phyloP scores from a whole-genome alignment of 2,888 invertebrate species.

The Dorcus parallelipipedus region DNA sequence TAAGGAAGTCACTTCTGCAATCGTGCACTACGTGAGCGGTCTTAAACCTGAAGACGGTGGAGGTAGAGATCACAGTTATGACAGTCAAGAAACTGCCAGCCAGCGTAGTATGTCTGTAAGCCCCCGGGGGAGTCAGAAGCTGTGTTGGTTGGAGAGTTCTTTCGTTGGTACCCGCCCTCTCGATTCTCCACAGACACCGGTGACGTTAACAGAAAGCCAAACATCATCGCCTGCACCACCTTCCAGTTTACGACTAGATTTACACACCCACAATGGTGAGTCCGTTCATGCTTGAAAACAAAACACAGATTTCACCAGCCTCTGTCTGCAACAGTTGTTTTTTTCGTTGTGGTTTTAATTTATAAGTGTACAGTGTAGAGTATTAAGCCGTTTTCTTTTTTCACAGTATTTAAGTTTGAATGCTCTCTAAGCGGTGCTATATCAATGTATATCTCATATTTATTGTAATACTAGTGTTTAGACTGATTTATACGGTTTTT shows the following conservation, averaged over 20 bases:
- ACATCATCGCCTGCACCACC: conserved; percentile 39
- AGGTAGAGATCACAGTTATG: conserved; percentile 17
- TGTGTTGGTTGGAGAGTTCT: conserved; percentile 91
- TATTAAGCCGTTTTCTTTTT: not conserved
- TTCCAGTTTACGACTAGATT: conserved; percentile 34
- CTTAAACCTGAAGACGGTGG: conserved; percentile 54
- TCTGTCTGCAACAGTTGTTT: not conserved
- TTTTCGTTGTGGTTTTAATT: not conserved
- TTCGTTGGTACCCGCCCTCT: conserved; percentile 83
- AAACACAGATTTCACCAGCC: not conserved
- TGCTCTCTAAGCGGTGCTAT: conserved; percentile 21
- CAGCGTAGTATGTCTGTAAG: conserved; percentile 34
- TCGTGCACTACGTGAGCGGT: conserved; percentile 84
- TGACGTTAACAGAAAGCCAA: conserved; percentile 47
- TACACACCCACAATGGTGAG: conserved; percentile 49
- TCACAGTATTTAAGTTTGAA: conserved; percentile 7
- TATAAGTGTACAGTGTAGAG: not conserved
- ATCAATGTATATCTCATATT: not conserved
- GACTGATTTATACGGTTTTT: not conserved
- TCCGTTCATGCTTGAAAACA: conserved; percentile 44
- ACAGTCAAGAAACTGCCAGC: conserved; percentile 36
- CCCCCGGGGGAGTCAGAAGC: conserved; percentile 64
- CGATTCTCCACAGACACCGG: conserved; percentile 81
- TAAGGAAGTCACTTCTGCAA: conserved; percentile 89
- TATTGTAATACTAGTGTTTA: not conserved